Percentiles rank a stretch among this genome's conserved stretches.
Evolutionary conservation across 1,140 invertebrate genomes (phyloP).

Genomic region (Pemphigus obesinymphae): DNA sequence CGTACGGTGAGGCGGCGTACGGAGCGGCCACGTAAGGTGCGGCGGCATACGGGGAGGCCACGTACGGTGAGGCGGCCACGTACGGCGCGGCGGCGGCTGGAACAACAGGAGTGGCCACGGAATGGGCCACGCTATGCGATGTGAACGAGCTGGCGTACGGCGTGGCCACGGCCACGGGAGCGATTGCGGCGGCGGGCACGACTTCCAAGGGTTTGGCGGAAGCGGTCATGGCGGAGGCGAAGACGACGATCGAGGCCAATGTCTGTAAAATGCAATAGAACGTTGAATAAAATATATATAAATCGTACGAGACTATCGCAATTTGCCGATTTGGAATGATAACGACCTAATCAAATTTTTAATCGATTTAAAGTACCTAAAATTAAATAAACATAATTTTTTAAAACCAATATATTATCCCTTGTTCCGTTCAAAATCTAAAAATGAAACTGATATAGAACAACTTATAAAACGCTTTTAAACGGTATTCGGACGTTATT

Average conservation of each 20-base stretch:
- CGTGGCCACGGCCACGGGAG: slow-evolving; percentile 54
- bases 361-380: no score
- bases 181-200: slow-evolving; percentile 49
- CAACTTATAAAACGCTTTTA: no score
- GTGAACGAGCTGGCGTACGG: slow-evolving; percentile 61
- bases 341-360: no score
- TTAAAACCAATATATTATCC: no score
- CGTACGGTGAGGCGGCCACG: slow-evolving; percentile 19
- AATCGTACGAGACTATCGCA: no score
- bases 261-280: slow-evolving; percentile 40
- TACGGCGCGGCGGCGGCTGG: slow-evolving; percentile 48
- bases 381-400: no score
- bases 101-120: slow-evolving; percentile 55
- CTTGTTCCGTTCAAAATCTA: no score
- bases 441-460: no score
- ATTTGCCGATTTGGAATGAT: no score
- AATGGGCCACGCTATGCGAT: slow-evolving; percentile 60
- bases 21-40: slow-evolving; percentile 46
- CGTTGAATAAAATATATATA: no score
- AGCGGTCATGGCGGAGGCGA: background rate
- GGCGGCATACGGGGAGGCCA: slow-evolving; percentile 39
- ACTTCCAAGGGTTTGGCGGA: background rate
- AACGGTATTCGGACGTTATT: no score
- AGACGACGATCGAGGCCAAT: background rate
- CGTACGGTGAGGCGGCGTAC: slow-evolving; percentile 43